A percentile compares a stretch with the other conserved stretches of the same genome.
These are phyloP conservation scores for Pterostichus madidus DNA, from an alignment of 2,888 invertebrate genomes.

Conservation along the genomic window DNA sequence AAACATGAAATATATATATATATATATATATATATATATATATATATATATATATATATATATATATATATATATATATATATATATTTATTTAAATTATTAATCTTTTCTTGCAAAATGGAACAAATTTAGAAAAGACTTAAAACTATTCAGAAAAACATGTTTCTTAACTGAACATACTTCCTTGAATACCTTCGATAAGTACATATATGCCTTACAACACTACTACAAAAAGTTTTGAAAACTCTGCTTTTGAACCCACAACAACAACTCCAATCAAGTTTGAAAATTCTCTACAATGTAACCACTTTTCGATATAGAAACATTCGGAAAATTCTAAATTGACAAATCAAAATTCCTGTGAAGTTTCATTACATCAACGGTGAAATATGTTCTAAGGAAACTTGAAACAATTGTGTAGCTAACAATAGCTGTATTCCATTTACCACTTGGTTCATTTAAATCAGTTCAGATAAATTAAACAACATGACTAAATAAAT, in stretches of 20 bases:
- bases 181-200: neutral
- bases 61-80: no score
- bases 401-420: conserved; percentile 25
- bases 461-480: no score
- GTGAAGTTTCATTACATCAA: conserved; percentile 12
- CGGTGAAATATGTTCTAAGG: conserved; percentile 8
- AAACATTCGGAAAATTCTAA: conserved; percentile 48
- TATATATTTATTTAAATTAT: no score
- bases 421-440: no score
- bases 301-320: conserved; percentile 53
- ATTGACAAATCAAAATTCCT: conserved; percentile 53
- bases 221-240: conserved; percentile 27
- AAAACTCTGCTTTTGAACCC: conserved; percentile 46
- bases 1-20: no score
- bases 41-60: no score
- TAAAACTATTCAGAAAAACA: neutral
- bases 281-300: conserved; percentile 49
- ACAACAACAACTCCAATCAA: conserved; percentile 55
- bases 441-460: no score
- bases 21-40: no score
- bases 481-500: no score
- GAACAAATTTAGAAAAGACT: no score
- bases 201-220: conserved; percentile 8
- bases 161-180: neutral
- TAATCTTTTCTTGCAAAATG: no score